Evolutionary conservation across 2,888 invertebrate species (phyloP).

Genomic region (Drosophila multiciliata): DNA sequence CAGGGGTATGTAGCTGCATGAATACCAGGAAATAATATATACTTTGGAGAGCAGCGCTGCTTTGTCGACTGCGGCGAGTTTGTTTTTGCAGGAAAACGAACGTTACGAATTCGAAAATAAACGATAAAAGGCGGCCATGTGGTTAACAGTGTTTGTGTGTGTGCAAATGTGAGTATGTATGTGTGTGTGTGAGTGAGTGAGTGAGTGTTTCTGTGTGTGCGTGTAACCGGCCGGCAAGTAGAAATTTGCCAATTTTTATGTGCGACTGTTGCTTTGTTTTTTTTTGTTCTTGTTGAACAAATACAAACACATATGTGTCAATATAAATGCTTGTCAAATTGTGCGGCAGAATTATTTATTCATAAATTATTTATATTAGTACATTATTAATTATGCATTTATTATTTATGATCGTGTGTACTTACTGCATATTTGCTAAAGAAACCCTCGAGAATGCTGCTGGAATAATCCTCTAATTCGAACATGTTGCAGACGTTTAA

Average conservation of each 20-base stretch:
- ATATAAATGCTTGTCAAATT: slow-evolving; percentile 8
- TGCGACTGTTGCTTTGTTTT: slow-evolving; percentile 18
- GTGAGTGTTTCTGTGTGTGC: slow-evolving; percentile 25
- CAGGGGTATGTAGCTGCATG: slow-evolving; percentile 50
- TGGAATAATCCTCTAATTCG: slow-evolving; percentile 89
- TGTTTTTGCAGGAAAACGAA: slow-evolving; percentile 49
- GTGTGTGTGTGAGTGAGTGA: slow-evolving; percentile 11
- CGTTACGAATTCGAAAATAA: slow-evolving; percentile 67
- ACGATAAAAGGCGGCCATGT: slow-evolving; percentile 32
- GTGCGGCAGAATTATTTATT: slow-evolving; percentile 15
- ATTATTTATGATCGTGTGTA: slow-evolving; percentile 2
- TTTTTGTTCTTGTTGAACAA: slow-evolving; percentile 42
- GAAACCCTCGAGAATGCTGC: slow-evolving; percentile 89
- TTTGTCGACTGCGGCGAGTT: slow-evolving; percentile 61
- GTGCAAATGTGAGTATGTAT: neutral
- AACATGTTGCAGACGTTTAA: slow-evolving; percentile 86
- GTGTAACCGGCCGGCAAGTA: slow-evolving; percentile 65
- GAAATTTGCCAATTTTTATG: slow-evolving; percentile 17
- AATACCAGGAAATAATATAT: slow-evolving; percentile 67
- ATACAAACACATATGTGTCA: slow-evolving; percentile 17
- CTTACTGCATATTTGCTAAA: slow-evolving; percentile 89
- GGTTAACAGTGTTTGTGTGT: slow-evolving; percentile 14
- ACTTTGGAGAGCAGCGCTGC: slow-evolving; percentile 49
- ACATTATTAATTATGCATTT: slow-evolving; percentile 10
- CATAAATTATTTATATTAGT: neutral